Conservation (phyloP, 2,797 vertebrate genomes). For the Artibeus jamaicensis region DNA sequence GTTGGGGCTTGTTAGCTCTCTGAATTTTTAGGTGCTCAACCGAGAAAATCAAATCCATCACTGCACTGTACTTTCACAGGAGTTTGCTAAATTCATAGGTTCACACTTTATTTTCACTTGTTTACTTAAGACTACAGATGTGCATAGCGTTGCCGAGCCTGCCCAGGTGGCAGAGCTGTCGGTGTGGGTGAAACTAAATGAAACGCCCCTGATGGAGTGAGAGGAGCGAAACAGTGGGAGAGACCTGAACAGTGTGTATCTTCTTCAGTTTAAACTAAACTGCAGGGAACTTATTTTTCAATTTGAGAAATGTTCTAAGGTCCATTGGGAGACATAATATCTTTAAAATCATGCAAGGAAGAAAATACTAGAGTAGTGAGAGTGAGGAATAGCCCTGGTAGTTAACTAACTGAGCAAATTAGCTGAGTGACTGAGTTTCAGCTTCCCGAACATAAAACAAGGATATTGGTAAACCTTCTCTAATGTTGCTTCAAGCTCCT, state of each 20-base stretch:
- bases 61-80: constrained; percentile 52
- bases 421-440: background rate
- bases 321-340: background rate
- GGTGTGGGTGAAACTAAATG: constrained; percentile 1
- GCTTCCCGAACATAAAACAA: constrained; percentile 11
- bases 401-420: background rate
- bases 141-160: constrained; percentile 8
- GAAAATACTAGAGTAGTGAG: background rate
- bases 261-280: constrained; percentile 25
- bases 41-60: background rate
- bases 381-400: background rate
- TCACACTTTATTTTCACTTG: background rate
- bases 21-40: background rate
- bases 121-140: constrained; percentile 32
- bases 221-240: background rate
- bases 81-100: constrained; percentile 61
- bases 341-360: constrained; percentile 36
- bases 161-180: background rate
- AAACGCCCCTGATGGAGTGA: background rate
- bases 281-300: background rate
- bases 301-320: constrained; percentile 15
- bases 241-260: background rate
- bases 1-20: constrained; percentile 60
- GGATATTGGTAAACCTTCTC: background rate
- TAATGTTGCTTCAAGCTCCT: background rate